Conservation (phyloP, 2,888 invertebrate genomes). For the Ophion ventricosus region DNA sequence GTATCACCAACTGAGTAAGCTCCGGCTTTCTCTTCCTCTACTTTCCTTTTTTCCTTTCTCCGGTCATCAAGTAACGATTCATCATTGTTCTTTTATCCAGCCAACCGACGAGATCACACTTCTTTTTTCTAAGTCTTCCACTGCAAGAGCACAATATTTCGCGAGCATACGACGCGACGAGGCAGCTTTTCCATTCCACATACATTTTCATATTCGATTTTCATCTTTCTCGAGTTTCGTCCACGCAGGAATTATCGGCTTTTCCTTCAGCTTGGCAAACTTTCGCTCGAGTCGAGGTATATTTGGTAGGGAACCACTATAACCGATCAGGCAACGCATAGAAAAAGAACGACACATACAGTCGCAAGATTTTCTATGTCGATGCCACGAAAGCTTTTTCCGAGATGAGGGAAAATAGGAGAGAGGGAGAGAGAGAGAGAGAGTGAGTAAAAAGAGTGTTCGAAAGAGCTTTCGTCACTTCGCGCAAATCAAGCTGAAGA, state of each 20-base stretch:
- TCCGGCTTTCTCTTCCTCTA: conserved; percentile 25
- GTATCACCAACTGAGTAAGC: not conserved
- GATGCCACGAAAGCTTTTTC: not conserved
- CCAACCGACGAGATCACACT: conserved; percentile 13
- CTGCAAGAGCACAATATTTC: not conserved
- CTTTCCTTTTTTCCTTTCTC: conserved; percentile 69
- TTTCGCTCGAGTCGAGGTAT: not conserved
- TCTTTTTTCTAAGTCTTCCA: not conserved
- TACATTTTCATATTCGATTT: conserved; percentile 22
- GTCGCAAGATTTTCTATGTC: not conserved
- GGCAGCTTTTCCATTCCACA: conserved; percentile 3
- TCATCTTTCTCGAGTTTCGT: not conserved
- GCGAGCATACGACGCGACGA: not conserved
- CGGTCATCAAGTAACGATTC: conserved; percentile 76
- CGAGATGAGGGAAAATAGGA: not conserved
- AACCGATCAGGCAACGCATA: not conserved
- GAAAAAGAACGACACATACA: not conserved
- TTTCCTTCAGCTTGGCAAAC: not conserved
- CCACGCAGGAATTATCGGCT: not conserved
- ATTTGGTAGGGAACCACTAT: not conserved
- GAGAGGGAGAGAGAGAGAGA: not conserved
- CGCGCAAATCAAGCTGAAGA: not conserved
- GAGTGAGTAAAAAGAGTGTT: not conserved
- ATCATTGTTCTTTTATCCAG: conserved; percentile 74
- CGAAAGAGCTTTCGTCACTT: not conserved